Evolutionary conservation across 2,113 vertebrate genomes (phyloP).

Genomic region (Hydropotes inermis): DNA sequence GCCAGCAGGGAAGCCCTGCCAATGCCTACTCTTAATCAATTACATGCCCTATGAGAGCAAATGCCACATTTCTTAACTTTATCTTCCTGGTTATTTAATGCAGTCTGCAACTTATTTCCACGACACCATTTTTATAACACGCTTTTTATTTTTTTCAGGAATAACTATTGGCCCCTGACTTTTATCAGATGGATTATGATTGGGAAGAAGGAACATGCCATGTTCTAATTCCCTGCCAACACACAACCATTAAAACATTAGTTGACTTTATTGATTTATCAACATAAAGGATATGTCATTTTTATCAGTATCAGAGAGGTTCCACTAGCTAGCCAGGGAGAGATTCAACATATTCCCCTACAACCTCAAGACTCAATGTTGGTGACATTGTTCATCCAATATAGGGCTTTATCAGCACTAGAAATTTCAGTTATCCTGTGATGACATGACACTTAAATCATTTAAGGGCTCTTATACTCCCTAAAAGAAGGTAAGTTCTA

Average conservation of each 20-base stretch:
- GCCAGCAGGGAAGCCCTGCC: neutral
- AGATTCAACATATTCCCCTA: neutral
- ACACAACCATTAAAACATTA: neutral
- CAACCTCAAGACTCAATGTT: neutral
- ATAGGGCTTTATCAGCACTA: neutral
- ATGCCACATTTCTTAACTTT: neutral
- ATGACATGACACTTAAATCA: neutral
- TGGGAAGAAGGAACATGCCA: neutral
- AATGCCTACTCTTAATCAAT: neutral
- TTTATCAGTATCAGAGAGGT: neutral
- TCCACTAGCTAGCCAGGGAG: neutral
- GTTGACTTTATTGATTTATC: neutral
- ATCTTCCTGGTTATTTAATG: neutral
- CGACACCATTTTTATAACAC: neutral
- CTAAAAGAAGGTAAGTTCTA: neutral
- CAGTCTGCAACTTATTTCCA: neutral
- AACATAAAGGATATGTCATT: neutral
- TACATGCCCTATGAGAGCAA: neutral
- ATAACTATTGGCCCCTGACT: neutral
- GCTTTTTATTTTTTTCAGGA: neutral
- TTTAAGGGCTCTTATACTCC: neutral
- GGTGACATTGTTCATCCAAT: neutral
- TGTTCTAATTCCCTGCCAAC: neutral
- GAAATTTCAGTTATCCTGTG: neutral
- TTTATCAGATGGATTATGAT: neutral